Evolutionary conservation across 1,140 invertebrate species (phyloP), one percentile per base, ranked within the genome.

Genomic region (Mercenaria mercenaria): DNA sequence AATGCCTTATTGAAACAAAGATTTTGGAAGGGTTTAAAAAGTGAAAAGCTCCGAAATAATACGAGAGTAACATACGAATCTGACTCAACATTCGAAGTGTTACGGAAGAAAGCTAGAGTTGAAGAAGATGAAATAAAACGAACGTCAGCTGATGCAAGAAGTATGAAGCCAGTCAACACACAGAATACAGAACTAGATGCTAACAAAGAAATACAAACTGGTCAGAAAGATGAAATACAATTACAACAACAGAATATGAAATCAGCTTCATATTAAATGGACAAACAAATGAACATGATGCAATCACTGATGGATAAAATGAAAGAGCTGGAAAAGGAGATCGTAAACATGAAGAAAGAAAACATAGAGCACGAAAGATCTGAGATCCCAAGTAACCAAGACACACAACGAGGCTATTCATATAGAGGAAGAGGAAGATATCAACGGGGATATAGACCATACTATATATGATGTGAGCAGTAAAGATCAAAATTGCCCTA

Each of bases 371-470:
- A 3, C 6, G 41, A 43, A 10, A 26, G 26, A 29, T 20, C 64
- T 91, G 29, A 84, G 93, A 93, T 93, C 91, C 74, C 91, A 92
- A 15, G 94, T 94, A 92, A 92, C 91, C 76, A 74, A 94, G 34
- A 90, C 93, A 29, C 91, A 94, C 15, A 90, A 64, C 64, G 43
- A 91, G 61, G 52, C 79, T 32, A 43, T 39, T n/a, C 39, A 41
- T 59, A 74, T 26, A 61, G 79, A 90, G 41, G 82, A 2, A 76
- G 80, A 90, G 29, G 67, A 4, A 15, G 39, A 76, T 1, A 29
- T 26, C 39, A 43, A 41, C 18, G 23, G 2, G 26, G 11, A 76
- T n/a, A 43, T 23, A 23, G 37, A 43, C 18, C 26, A 41, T 76
- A 41, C 23, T 18, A 43, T 50, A 11, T 13, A 52, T 39, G 56